Evolutionary conservation across 2,113 vertebrate species (phyloP).

Genomic region (Silurus glanis): DNA sequence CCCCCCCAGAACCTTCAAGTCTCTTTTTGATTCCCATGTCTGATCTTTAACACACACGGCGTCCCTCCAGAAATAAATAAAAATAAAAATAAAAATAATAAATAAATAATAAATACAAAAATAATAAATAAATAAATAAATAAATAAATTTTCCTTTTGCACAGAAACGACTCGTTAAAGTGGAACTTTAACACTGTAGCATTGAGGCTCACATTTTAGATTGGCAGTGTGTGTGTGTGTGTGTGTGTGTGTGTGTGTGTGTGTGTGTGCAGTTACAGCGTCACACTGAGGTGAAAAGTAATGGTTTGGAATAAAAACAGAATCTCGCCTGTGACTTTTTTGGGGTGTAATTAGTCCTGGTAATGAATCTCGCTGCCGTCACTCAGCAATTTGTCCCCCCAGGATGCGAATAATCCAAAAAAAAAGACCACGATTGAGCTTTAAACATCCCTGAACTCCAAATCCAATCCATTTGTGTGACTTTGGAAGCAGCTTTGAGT

Average conservation of each 20-base stretch:
- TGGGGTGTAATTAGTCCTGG: constrained; percentile 35
- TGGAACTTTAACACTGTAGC: not conserved
- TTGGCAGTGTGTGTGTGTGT: not conserved
- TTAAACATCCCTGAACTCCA: constrained; percentile 26
- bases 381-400: constrained; percentile 25
- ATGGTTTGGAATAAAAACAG: constrained; percentile 4
- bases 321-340: constrained; percentile 7
- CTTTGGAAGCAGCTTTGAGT: not conserved
- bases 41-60: not conserved
- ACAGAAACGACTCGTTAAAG: no score
- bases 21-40: no score
- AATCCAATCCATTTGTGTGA: constrained; percentile 18
- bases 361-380: constrained; percentile 37
- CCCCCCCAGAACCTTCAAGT: no score
- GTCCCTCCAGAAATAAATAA: not conserved
- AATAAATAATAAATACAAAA: no score
- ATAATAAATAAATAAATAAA: no score
- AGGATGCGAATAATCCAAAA: constrained; percentile 38
- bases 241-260: not conserved
- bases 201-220: not conserved
- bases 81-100: no score
- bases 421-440: constrained; percentile 15
- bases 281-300: constrained; percentile 20
- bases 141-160: no score
- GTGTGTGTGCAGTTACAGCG: not conserved